Evolutionary conservation across 2,797 vertebrate genomes (phyloP).

Genomic region (Bradypodion ventrale): DNA sequence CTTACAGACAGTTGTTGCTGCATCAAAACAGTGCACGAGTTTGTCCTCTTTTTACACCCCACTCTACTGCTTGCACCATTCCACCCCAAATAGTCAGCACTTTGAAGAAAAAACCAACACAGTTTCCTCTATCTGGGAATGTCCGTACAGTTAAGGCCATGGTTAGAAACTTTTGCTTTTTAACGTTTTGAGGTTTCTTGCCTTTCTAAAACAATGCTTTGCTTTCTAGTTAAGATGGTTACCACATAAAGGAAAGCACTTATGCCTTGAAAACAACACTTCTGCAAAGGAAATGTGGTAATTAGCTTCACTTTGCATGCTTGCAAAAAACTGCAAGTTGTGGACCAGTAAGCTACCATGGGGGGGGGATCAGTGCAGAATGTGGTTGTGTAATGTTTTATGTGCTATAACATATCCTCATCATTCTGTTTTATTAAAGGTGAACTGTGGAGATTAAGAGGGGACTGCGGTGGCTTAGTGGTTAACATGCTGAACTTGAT

Average conservation of each 20-base stretch:
- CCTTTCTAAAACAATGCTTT: neutral
- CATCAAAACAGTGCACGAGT: too few species aligned
- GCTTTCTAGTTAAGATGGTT: neutral
- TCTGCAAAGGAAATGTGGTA: neutral
- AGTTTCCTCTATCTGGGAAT: neutral
- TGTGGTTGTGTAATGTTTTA: neutral
- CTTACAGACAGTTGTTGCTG: too few species aligned
- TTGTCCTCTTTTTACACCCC: too few species aligned
- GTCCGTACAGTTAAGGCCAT: neutral
- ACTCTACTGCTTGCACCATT: too few species aligned
- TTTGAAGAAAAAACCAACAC: neutral
- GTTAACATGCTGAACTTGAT: too few species aligned
- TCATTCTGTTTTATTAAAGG: too few species aligned
- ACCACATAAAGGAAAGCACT: neutral
- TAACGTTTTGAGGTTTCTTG: constrained; percentile 25
- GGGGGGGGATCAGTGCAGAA: neutral
- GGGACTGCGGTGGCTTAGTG: too few species aligned
- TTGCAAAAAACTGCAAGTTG: neutral
- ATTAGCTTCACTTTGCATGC: neutral
- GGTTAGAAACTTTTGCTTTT: constrained; percentile 1
- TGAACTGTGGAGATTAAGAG: too few species aligned
- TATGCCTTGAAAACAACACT: neutral
- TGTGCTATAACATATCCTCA: too few species aligned
- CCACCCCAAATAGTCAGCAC: neutral
- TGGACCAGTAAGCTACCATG: neutral